A percentile compares a stretch with the other conserved stretches of the same genome.
phyloP scores from a whole-genome alignment of 2,888 invertebrate genomes.

The Vannuccia rotundouncinata region DNA sequence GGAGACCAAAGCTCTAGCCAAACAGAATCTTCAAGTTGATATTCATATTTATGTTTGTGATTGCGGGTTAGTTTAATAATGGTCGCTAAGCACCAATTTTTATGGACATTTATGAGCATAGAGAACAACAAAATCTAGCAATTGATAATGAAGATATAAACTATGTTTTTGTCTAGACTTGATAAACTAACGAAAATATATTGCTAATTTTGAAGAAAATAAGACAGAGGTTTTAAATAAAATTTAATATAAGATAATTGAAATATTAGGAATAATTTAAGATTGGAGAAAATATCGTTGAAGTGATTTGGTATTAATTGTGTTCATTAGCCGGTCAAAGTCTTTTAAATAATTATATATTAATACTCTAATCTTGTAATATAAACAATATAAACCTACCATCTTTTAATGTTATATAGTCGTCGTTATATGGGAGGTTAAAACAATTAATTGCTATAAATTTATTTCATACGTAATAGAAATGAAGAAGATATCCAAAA shows the following conservation, averaged over 20 bases:
- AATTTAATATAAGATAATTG: not conserved
- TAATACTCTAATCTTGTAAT: not conserved
- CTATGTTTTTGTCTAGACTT: no score
- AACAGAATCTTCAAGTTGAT: not conserved
- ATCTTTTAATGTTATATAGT: no score
- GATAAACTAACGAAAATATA: no score
- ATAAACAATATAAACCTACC: no score
- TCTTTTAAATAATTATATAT: not conserved
- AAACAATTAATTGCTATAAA: no score
- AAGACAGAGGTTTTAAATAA: no score
- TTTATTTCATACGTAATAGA: no score
- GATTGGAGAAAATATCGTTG: no score
- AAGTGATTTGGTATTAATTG: no score
- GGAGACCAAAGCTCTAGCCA: not conserved
- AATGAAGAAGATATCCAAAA: not conserved
- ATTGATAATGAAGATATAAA: not conserved
- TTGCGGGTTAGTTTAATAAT: not conserved
- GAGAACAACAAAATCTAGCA: not conserved
- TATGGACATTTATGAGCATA: not conserved
- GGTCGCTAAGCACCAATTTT: not conserved
- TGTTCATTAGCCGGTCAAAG: no score
- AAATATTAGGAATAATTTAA: not conserved
- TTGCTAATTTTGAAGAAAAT: no score
- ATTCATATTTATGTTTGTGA: not conserved
- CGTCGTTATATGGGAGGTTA: no score